Evolutionary conservation across 1,140 invertebrate genomes (phyloP).

Genomic region (Kradibia gibbosae): DNA sequence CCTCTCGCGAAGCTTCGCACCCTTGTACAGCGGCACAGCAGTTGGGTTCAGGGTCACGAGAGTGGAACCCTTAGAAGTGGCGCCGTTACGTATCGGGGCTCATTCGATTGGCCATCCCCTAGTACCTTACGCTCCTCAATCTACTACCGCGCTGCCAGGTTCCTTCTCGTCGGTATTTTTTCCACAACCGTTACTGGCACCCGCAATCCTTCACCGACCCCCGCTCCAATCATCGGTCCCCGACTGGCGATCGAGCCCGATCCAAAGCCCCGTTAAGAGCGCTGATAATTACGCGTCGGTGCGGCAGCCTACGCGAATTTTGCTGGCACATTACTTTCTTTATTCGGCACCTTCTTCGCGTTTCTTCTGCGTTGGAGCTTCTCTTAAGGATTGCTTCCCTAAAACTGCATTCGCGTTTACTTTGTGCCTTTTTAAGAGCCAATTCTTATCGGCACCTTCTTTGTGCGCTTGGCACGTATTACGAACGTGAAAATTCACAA

Average conservation of each 20-base stretch:
- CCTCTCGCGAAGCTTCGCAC: constrained; percentile 57
- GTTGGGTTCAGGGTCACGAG: constrained; percentile 70
- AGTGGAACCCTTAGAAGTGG: constrained; percentile 55
- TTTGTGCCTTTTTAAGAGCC: no score
- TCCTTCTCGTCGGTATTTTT: not conserved
- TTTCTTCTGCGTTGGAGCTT: no score
- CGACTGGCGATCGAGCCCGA: not conserved
- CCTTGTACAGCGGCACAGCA: constrained; percentile 63
- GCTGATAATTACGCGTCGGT: no score
- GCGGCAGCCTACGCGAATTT: no score
- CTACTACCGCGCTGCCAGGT: not conserved
- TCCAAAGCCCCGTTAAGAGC: no score
- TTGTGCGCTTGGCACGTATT: no score
- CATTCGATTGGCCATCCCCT: not conserved
- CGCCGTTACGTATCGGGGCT: not conserved
- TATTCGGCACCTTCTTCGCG: no score
- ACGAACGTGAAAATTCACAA: no score
- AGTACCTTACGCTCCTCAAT: not conserved
- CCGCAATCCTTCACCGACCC: not conserved
- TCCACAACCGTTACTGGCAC: not conserved
- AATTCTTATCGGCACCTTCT: no score
- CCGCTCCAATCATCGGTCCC: not conserved
- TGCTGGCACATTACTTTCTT: no score
- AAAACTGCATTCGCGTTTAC: no score
- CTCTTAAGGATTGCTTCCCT: no score